Base-by-base conservation (phyloP, 2,797 vertebrate genomes). In the Meriones psammophilus region DNA sequence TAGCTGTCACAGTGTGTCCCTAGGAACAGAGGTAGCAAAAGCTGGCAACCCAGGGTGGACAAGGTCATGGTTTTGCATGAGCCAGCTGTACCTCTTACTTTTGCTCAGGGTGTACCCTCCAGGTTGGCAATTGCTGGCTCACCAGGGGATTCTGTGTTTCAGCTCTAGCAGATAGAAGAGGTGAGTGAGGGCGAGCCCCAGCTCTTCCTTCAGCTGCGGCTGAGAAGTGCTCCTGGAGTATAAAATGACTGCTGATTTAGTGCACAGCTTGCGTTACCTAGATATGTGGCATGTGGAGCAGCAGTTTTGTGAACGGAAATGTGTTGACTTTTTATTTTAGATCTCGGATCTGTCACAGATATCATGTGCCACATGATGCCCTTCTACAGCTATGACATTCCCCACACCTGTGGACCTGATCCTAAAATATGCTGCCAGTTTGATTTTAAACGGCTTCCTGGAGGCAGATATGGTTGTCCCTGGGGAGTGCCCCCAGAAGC, bases 321-420 rank as follows among this genome's bases (percentile, higher is more conserved):
- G 77, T 97, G 89, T 95, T 91, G 92, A 56, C 92, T 97, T 97
- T 98, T 96, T 95, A 94, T 98, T 98, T 74, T 98, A 99, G 99
- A 99, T 98, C 93, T 98, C 96, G 99, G 98, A 97, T 98, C 99
- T 94, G 98, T 95, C 97, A 99, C 99, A 96, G 99, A 99, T 98
- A 99, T 99, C 96, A 98, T 99, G 33, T 99, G 99, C 97, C 99
- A 99, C 98, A 99, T 99, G 99, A 99, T 99, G 99, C 99, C 99
- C 36, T 99, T 99, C 98, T 99, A 99, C 98, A 99, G 99, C 98
- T 99, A 99, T 60, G 99, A 99, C 73, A 30, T 99, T 66, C 99
- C 99, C 62, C 99, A 99, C 98, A 99, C 99, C 0, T 99, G 99
- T 22, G 99, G 99, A 58, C 99, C 99, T 0, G 99, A 99, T 97